A percentile compares a stretch with the other conserved stretches of the same genome.
Evolutionary conservation across 2,113 vertebrate species (phyloP).

Genomic region (Callipepla squamata): DNA sequence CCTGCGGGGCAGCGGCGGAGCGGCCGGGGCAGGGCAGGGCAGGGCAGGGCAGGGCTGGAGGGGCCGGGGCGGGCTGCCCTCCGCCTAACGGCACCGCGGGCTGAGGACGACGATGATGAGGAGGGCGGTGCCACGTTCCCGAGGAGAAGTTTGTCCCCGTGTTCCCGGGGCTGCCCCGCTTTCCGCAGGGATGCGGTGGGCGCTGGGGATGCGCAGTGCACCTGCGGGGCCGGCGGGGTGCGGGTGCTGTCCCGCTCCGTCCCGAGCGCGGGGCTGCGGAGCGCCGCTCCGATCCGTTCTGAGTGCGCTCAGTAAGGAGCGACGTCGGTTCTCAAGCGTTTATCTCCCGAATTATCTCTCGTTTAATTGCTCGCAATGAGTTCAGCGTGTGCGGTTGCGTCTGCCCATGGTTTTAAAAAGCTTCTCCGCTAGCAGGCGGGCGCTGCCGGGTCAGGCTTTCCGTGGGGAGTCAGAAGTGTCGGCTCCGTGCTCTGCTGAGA

Average conservation of each 20-base stretch:
- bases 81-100: neutral
- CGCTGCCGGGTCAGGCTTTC: neutral
- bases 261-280: neutral
- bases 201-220: neutral
- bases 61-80: neutral
- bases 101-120: neutral
- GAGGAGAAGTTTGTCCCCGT: conserved; percentile 12
- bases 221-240: neutral
- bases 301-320: conserved; percentile 23
- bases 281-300: neutral
- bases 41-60: neutral
- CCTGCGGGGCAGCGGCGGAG: neutral
- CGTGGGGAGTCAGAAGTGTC: neutral
- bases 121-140: conserved; percentile 10
- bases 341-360: conserved; percentile 46
- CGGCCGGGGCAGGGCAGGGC: neutral
- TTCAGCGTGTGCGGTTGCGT: conserved; percentile 30
- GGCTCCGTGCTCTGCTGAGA: neutral
- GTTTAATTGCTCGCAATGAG: conserved; percentile 40
- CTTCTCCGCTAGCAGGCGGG: neutral
- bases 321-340: conserved; percentile 39
- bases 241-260: neutral
- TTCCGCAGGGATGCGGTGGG: neutral
- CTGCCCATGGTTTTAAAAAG: neutral
- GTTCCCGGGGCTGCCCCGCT: neutral